Percentiles rank a stretch among this genome's conserved stretches.
phyloP scores from a whole-genome alignment of 2,113 vertebrate genomes.

The Dicerorhinus sumatrensis region DNA sequence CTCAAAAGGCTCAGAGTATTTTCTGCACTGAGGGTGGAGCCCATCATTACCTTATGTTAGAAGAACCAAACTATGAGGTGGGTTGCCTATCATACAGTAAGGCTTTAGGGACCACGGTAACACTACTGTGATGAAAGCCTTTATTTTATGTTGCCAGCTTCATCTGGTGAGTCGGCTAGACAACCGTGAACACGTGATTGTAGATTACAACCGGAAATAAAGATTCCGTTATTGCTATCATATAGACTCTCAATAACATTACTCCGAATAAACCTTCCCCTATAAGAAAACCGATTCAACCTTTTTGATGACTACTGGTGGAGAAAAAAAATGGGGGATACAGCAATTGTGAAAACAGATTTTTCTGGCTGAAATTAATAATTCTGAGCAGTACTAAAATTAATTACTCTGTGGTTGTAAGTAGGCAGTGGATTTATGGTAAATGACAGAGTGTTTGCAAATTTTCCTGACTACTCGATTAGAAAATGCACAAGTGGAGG shows the following conservation, averaged over 20 bases:
- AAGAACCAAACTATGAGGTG: conserved; percentile 44
- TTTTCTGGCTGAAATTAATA: conserved; percentile 86
- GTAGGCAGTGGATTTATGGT: conserved; percentile 92
- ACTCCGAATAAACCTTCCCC: conserved; percentile 63
- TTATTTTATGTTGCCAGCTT: conserved; percentile 55
- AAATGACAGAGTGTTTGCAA: conserved; percentile 90
- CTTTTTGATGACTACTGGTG: conserved; percentile 51
- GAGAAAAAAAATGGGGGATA: conserved; percentile 46
- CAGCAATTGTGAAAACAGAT: conserved; percentile 68
- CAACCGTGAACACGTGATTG: conserved; percentile 42
- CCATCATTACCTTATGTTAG: conserved; percentile 47
- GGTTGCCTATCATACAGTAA: conserved; percentile 10
- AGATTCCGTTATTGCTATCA: conserved; percentile 55
- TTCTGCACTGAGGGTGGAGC: conserved; percentile 46
- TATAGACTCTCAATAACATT: conserved; percentile 34
- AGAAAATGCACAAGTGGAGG: conserved; percentile 88
- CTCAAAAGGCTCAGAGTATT: conserved; percentile 62
- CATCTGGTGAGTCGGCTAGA: conserved; percentile 57
- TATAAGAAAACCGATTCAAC: conserved; percentile 57
- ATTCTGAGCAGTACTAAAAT: conserved; percentile 87
- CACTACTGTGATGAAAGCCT: conserved; percentile 33
- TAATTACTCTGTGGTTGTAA: conserved; percentile 87
- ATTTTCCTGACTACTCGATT: conserved; percentile 89
- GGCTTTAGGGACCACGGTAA: conserved; percentile 47
- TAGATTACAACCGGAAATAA: conserved; percentile 67